phyloP scores from a whole-genome alignment of 2,113 vertebrate genomes.

The Anolis sagrei region DNA sequence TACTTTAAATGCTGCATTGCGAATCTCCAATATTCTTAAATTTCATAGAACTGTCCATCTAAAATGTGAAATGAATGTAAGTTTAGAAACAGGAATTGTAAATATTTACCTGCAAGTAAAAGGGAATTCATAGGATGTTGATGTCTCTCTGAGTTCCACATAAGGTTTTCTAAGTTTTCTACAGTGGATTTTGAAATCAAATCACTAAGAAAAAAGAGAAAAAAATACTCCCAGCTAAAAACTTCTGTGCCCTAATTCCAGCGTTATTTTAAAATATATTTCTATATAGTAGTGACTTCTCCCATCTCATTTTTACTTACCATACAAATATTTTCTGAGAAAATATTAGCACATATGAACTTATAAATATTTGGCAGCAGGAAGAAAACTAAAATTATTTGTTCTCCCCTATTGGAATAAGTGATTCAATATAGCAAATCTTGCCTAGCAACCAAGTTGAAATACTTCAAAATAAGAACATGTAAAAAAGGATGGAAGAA shows the following conservation, averaged over 20 bases:
- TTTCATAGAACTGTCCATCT: background rate
- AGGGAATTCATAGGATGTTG: conserved; percentile 53
- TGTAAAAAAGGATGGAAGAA: too few relatives aligned
- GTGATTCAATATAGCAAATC: too few relatives aligned
- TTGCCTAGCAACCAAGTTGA: too few relatives aligned
- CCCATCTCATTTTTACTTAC: background rate
- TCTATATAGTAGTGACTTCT: background rate
- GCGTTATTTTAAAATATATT: background rate
- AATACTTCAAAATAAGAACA: too few relatives aligned
- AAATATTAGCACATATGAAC: background rate
- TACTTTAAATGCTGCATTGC: background rate
- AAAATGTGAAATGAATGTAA: background rate
- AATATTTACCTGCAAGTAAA: conserved; percentile 71
- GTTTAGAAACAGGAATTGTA: conserved; percentile 36
- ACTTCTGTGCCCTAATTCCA: background rate
- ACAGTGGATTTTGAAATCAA: conserved; percentile 61
- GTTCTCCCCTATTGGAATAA: too few relatives aligned
- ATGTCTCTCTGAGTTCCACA: conserved; percentile 71
- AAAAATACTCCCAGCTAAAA: conserved; percentile 2
- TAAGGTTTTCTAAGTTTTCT: conserved; percentile 45
- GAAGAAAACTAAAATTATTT: too few relatives aligned
- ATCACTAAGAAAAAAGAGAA: conserved; percentile 52
- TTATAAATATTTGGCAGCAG: too few relatives aligned
- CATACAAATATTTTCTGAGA: background rate
- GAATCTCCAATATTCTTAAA: background rate